phyloP scores from a whole-genome alignment of 2,797 vertebrate genomes.

The Poeciliopsis presidionis region DNA sequence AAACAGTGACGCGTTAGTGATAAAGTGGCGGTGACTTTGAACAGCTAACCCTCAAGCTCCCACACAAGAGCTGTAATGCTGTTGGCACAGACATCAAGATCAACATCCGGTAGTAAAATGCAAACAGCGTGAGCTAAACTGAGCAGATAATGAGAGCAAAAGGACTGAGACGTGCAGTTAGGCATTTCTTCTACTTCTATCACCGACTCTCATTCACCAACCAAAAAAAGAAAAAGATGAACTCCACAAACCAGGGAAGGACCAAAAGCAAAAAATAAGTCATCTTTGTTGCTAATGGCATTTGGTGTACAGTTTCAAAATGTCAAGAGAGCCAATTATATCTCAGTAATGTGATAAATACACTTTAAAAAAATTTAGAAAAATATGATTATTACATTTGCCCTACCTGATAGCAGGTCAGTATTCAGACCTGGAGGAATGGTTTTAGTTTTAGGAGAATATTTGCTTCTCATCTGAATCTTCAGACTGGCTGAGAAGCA shows the following conservation, averaged over 20 bases:
- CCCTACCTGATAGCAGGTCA: too few relatives aligned
- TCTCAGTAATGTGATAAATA: not conserved
- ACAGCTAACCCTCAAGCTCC: slow-evolving; percentile 41
- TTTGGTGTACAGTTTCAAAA: not conserved
- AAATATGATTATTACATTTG: not conserved
- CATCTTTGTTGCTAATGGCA: not conserved
- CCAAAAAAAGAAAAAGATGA: not conserved
- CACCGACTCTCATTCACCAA: not conserved
- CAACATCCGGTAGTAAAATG: slow-evolving; percentile 28
- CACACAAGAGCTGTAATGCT: slow-evolving; percentile 26
- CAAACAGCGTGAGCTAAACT: slow-evolving; percentile 8
- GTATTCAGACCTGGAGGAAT: too few relatives aligned
- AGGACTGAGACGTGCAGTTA: not conserved
- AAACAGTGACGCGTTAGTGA: slow-evolving; percentile 60
- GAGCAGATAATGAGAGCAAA: not conserved
- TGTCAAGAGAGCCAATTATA: not conserved
- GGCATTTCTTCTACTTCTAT: not conserved
- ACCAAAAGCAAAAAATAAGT: not conserved
- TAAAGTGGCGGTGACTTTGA: slow-evolving; percentile 65
- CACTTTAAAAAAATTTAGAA: not conserved
- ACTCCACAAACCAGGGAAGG: not conserved
- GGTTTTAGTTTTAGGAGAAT: not conserved
- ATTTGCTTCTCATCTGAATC: not conserved
- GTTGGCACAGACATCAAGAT: slow-evolving; percentile 26
- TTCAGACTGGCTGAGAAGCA: slow-evolving; percentile 23